Evolutionary conservation across 2,113 vertebrate species (phyloP), one percentile per base, ranked within the genome.

Genomic region (Rostratula benghalensis): DNA sequence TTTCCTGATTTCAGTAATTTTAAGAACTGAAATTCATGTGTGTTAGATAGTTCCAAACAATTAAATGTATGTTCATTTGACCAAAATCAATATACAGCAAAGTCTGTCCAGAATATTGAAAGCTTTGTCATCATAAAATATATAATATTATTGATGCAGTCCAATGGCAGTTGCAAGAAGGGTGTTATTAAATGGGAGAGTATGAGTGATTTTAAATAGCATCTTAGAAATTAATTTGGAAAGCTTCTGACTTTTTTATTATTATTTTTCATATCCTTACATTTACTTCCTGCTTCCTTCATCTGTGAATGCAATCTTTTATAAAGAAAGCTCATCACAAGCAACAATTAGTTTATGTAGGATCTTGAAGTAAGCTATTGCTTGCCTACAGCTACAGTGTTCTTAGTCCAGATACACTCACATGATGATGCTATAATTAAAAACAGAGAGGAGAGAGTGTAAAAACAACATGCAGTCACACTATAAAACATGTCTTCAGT

Each of bases 351-450:
- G 3, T 89, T 91, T 50, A 51, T 65, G 46, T 53, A 67, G 30
- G 51, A 63, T 87, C 53, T 71, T 89, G 74, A 93, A 91, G 78
- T 82, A 65, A 89, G 45, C 57, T 87, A 28, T 76, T 69, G 37
- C 65, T 92, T 74, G 61, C 41, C 59, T 84, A 71, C 53, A 89
- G 53, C 69, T 89, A 82, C 53, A 82, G 48, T 22, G 27, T 80
- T 95, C 77, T 89, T 69, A 82, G 95, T 89, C 30, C 69, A 93
- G 73, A 81, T 76, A 69, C 14, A 35, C 28, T 87, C 76, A 89
- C n/a, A 50, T 89, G 89, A 93, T 48, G 56, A 31, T 65, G 71
- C 14, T 92, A 64, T 93, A 94, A 97, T 84, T 94, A 94, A 96
- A 92, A 95, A 76, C 83, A 96, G 86, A 85, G 68, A 57, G 10